Evolutionary conservation across 2,113 vertebrate genomes (phyloP), one percentile per base, ranked within the genome.

Genomic region (Brachypodius melanocephalos): DNA sequence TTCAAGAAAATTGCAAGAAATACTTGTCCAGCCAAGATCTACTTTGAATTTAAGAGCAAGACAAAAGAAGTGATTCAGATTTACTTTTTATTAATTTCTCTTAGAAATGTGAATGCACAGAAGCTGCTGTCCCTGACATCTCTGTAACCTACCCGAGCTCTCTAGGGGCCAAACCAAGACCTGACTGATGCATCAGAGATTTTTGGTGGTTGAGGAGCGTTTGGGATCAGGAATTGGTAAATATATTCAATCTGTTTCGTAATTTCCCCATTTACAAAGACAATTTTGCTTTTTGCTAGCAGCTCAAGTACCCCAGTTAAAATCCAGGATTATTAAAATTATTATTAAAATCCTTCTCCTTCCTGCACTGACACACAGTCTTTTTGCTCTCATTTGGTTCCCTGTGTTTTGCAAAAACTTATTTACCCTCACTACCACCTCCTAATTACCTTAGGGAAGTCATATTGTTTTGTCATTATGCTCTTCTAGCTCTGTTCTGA

Each of bases 401-500:
- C 24, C 43, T 57, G 6, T 59, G n/a, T 43, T 74, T 79, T 69
- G 59, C 42, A 94, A 73, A 77, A 89, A 65, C 57, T 95, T 92
- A 78, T 95, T 95, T 92, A 95, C 57, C 84, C 36, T 80, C 9
- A 0, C n/a, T 73, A 42, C 20, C 36, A 59, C 14, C 51, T 92
- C 66, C 89, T 92, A 89, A 95, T 91, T 85, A 83, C 52, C 88
- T 93, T 14, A 77, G 73, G 58, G 61, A 81, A 85, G 84, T 92
- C 62, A 62, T 36, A 92, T 65, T 75, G 77, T 75, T 93, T 90
- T 79, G 89, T 73, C 61, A 88, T 89, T 68, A 49, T 68, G 65
- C 43, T 92, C 42, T 67, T 92, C 59, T 18, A 61, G 31, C 26
- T 92, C 57, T 75, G 18, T 51, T 92, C 65, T 68, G 48, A 65